A percentile compares a stretch with the other conserved stretches of the same genome.
These are phyloP conservation scores for Drosophila kokeensis DNA, from an alignment of 2,888 invertebrate species.

Conservation along the genomic window DNA sequence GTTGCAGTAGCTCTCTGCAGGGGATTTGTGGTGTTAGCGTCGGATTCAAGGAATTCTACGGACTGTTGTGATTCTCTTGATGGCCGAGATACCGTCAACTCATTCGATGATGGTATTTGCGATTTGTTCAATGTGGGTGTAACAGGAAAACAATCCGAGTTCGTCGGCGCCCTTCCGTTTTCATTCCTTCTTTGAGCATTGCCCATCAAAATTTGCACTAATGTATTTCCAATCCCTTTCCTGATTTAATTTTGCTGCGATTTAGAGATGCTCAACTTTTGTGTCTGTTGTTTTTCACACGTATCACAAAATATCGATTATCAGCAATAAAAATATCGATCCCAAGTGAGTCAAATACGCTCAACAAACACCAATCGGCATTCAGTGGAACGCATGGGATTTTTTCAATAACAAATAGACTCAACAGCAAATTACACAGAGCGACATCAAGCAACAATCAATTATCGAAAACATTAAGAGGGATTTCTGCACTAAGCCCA, in stretches of 20 bases:
- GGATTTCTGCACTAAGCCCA: neutral
- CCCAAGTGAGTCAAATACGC: neutral
- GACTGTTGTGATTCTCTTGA: conserved; percentile 74
- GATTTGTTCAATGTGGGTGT: conserved; percentile 1
- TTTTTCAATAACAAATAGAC: neutral
- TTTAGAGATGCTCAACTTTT: neutral
- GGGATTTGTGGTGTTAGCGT: neutral
- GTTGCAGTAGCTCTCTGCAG: neutral
- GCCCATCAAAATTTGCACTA: conserved; percentile 4
- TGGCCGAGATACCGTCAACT: conserved; percentile 87
- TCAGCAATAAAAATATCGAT: neutral
- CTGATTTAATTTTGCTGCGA: conserved; percentile 2
- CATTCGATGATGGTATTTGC: conserved; percentile 55
- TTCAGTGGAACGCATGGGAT: neutral
- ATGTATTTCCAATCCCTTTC: neutral
- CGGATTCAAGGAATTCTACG: neutral
- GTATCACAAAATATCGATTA: neutral
- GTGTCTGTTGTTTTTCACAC: neutral
- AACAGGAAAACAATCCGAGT: neutral
- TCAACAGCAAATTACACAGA: neutral
- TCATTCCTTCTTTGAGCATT: conserved; percentile 4
- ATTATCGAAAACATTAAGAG: neutral
- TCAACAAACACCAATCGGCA: neutral
- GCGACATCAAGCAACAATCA: neutral
- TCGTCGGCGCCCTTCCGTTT: conserved; percentile 1